Base-by-base conservation (phyloP, 2,888 invertebrate species). In the Noctua janthe region DNA sequence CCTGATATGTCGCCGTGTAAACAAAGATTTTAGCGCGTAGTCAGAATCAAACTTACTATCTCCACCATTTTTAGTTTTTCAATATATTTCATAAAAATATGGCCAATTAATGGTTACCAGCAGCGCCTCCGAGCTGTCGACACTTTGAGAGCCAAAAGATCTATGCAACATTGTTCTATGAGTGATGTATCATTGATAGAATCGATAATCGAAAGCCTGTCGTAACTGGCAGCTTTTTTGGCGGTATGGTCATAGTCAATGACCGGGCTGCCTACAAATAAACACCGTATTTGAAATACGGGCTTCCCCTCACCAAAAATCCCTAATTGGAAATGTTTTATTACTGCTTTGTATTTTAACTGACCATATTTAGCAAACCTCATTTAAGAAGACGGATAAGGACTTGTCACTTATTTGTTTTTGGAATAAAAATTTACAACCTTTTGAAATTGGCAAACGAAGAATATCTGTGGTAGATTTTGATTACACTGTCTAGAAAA, bases 251-350 rank as follows among this genome's bases (percentile, higher is more conserved):
- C 49, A 49, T 49, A 0, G 20, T 69, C 67, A 77, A 35, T 69
- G 67, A 76, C 77, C 83, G 67, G 13, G 7, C 20, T 76, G 15
- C 51, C 51, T 35, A 51, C 35, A 51, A 64, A 35, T 35, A 4
- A 76, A 69, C 69, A 35, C 67, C 83, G 47, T 51, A 77, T 35
- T 54, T 23, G n/a, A 47, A 54, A n/a, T 17, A 62, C 59, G 67
- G 77, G 23, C 20, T 80, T 80, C 51, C 56, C 83, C 49, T 59
- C 8, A 35, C 13, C 8, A 49, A 43, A 29, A 49, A 49, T 49
- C 17, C 43, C 17, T 51, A 75, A 20, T 35, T 20, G 43, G 72
- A 20, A 13, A 81, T n/a, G 0, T 67, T 54, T 20, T 20, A 51
- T 77, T 51, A 49, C 39, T 20, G 4, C 54, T 23, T 54, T 54